Evolutionary conservation across 2,113 vertebrate genomes (phyloP).

Genomic region (Halcyon malimbica): DNA sequence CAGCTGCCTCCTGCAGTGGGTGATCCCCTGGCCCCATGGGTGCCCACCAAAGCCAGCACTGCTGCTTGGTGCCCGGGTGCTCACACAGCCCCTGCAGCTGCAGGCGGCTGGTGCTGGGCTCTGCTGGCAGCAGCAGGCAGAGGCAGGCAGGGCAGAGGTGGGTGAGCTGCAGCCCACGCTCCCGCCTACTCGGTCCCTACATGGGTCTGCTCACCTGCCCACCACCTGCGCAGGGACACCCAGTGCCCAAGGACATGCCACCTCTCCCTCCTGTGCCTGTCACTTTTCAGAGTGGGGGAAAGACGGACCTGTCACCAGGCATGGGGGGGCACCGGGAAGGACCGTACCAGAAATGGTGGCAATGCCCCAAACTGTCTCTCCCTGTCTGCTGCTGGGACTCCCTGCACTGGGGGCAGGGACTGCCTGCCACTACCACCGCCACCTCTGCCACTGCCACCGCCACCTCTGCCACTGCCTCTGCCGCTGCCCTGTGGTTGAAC

Average conservation of each 20-base stretch:
- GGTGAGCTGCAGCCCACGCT: background rate
- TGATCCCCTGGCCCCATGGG: background rate
- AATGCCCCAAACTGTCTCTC: background rate
- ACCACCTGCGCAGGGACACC: background rate
- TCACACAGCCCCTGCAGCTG: background rate
- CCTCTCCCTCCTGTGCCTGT: background rate
- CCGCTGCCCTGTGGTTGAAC: background rate
- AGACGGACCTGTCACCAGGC: background rate
- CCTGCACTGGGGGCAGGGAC: background rate
- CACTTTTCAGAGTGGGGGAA: background rate
- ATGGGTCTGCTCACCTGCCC: background rate
- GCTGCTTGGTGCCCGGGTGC: accelerated
- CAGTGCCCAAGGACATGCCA: background rate
- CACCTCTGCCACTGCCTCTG: background rate
- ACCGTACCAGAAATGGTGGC: background rate
- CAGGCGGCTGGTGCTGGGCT: background rate
- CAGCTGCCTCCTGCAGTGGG: background rate
- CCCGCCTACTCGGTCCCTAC: accelerated
- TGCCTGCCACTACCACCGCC: background rate
- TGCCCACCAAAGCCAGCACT: background rate
- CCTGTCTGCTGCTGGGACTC: background rate
- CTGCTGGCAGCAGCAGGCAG: background rate
- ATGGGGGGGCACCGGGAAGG: accelerated
- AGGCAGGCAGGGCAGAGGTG: background rate
- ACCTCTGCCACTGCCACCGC: background rate